These are phyloP conservation scores for Aphyosemion australe DNA, from an alignment of 2,113 vertebrate species.

Conservation along the genomic window DNA sequence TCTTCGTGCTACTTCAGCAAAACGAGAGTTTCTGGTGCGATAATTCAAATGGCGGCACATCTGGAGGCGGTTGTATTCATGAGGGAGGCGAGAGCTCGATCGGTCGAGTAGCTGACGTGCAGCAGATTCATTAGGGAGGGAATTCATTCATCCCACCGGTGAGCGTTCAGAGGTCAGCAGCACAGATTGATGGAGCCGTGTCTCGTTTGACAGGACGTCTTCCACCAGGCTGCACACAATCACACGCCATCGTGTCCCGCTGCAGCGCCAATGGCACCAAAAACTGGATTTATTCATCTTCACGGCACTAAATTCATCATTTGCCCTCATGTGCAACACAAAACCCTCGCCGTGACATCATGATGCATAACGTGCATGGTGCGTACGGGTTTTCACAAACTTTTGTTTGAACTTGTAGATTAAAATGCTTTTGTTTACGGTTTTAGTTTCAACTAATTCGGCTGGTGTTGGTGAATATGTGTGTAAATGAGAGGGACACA, in stretches of 20 bases:
- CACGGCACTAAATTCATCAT: slow-evolving; percentile 45
- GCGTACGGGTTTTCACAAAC: background rate
- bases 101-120: slow-evolving; percentile 13
- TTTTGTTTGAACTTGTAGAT: background rate
- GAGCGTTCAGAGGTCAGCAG: slow-evolving; percentile 49
- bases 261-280: slow-evolving; percentile 38
- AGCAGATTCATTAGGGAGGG: slow-evolving; percentile 38
- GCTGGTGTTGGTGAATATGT: no score
- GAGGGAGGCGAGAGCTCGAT: slow-evolving; percentile 19
- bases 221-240: slow-evolving; percentile 66
- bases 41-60: slow-evolving; percentile 32
- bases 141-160: slow-evolving; percentile 44
- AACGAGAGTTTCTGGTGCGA: slow-evolving; percentile 27
- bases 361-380: slow-evolving; percentile 28
- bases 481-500: no score
- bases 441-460: no score
- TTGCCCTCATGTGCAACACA: slow-evolving; percentile 12
- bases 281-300: slow-evolving; percentile 21
- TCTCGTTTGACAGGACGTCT: slow-evolving; percentile 70
- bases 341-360: slow-evolving; percentile 5
- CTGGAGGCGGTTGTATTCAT: slow-evolving; percentile 33
- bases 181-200: slow-evolving; percentile 67
- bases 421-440: background rate
- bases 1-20: slow-evolving; percentile 24
- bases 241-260: slow-evolving; percentile 31